These are phyloP conservation scores for Dolomedes plantarius DNA, from an alignment of 2,888 invertebrate genomes.

Conservation along the genomic window DNA sequence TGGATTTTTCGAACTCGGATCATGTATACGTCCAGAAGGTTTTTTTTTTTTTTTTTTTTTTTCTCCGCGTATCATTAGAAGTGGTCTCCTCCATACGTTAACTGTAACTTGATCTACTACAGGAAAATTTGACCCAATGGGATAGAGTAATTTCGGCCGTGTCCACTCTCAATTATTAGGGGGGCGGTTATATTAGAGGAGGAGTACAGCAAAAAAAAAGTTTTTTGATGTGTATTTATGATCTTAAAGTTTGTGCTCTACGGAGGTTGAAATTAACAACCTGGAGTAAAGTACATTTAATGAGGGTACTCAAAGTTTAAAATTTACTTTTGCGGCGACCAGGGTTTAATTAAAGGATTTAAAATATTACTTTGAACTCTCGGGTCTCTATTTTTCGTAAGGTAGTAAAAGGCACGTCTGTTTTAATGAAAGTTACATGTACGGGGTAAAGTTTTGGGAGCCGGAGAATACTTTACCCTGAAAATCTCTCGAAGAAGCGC, in stretches of 20 bases:
- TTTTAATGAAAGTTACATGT: conserved; percentile 5
- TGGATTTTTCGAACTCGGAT: conserved; percentile 40
- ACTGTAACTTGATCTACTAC: conserved; percentile 22
- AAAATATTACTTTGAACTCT: not conserved
- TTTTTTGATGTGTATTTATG: conserved; percentile 37
- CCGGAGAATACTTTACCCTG: no score
- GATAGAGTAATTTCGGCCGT: conserved; percentile 39
- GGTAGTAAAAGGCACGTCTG: not conserved
- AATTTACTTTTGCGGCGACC: conserved; percentile 7
- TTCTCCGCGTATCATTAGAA: conserved; percentile 35
- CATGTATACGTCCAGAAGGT: conserved; percentile 8
- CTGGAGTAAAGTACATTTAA: conserved; percentile 15
- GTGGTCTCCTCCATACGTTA: conserved; percentile 25
- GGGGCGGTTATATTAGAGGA: not conserved
- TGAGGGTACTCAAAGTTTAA: conserved; percentile 19
- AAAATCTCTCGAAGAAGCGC: no score
- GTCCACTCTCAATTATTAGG: conserved; percentile 51
- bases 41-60: no score
- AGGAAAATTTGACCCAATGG: conserved; percentile 36
- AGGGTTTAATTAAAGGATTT: conserved; percentile 30
- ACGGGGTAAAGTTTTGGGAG: not conserved
- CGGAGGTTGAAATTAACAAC: conserved; percentile 49
- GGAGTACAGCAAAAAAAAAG: not conserved
- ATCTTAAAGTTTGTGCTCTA: conserved; percentile 15
- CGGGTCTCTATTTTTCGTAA: not conserved